Evolutionary conservation across 2,888 invertebrate genomes (phyloP).

Genomic region (Sinotaia quadrata): DNA sequence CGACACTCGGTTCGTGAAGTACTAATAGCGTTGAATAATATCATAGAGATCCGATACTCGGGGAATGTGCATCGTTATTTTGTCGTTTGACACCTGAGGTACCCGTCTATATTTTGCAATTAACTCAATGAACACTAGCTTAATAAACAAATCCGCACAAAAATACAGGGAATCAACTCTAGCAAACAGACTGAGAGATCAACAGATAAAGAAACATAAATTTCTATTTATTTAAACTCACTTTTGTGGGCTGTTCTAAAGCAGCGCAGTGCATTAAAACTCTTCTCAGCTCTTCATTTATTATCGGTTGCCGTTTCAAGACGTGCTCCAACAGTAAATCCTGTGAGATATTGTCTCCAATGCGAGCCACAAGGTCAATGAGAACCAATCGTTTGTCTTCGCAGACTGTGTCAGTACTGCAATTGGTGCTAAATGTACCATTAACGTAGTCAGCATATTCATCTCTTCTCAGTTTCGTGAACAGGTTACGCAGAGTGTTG

Average conservation of each 20-base stretch:
- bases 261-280: conserved; percentile 32
- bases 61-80: too few relatives aligned
- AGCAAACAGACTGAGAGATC: too few relatives aligned
- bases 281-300: conserved; percentile 31
- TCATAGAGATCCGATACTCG: too few relatives aligned
- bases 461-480: conserved; percentile 33
- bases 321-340: conserved; percentile 38
- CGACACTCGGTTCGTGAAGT: too few relatives aligned
- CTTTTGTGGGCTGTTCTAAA: conserved; percentile 29
- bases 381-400: conserved; percentile 41
- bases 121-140: too few relatives aligned
- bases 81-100: too few relatives aligned
- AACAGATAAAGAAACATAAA: too few relatives aligned
- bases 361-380: conserved; percentile 43
- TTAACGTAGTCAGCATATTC: conserved; percentile 39
- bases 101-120: too few relatives aligned
- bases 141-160: too few relatives aligned
- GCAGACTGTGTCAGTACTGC: conserved; percentile 38
- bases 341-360: conserved; percentile 42
- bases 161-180: too few relatives aligned
- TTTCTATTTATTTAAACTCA: too few relatives aligned
- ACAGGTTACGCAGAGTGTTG: conserved; percentile 36
- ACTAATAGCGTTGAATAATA: too few relatives aligned
- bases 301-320: conserved; percentile 16
- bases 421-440: conserved; percentile 30